A percentile compares a stretch with the other conserved stretches of the same genome.
Evolutionary conservation across 2,113 vertebrate species (phyloP).

Genomic region (Serinus canaria): DNA sequence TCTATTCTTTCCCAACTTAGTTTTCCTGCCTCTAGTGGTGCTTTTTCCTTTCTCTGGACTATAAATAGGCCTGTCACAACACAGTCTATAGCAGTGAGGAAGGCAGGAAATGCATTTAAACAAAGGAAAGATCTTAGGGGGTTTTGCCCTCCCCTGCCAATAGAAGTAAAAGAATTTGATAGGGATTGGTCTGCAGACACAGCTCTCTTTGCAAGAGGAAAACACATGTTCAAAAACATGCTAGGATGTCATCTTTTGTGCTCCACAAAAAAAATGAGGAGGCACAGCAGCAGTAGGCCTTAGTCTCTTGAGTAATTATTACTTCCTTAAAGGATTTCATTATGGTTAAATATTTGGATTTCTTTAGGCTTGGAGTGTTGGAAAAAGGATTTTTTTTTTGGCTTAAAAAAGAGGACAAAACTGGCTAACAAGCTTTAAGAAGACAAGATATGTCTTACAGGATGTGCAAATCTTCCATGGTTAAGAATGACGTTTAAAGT

Average conservation of each 20-base stretch:
- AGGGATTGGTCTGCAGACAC: neutral
- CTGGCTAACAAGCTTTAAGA: neutral
- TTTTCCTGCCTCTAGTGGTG: constrained; percentile 89
- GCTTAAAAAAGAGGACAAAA: neutral
- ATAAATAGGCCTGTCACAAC: constrained; percentile 85
- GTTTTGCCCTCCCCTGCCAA: neutral
- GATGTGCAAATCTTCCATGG: neutral
- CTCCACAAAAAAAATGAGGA: neutral
- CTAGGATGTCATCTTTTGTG: neutral
- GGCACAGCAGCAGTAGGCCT: neutral
- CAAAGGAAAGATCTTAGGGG: constrained; percentile 46
- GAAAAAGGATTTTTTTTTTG: neutral
- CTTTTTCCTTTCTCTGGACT: constrained; percentile 80
- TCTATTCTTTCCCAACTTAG: constrained; percentile 95
- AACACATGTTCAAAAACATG: neutral
- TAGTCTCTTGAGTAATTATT: neutral
- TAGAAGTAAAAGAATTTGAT: neutral
- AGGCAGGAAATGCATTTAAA: constrained; percentile 88
- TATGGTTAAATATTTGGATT: neutral
- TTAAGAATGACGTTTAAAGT: neutral
- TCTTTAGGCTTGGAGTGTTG: neutral
- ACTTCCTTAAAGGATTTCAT: neutral
- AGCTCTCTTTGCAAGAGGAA: neutral
- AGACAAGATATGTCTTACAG: neutral
- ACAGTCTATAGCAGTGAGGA: constrained; percentile 77